Base-by-base conservation (phyloP, 2,797 vertebrate genomes). In the Spinus olivaceus region DNA sequence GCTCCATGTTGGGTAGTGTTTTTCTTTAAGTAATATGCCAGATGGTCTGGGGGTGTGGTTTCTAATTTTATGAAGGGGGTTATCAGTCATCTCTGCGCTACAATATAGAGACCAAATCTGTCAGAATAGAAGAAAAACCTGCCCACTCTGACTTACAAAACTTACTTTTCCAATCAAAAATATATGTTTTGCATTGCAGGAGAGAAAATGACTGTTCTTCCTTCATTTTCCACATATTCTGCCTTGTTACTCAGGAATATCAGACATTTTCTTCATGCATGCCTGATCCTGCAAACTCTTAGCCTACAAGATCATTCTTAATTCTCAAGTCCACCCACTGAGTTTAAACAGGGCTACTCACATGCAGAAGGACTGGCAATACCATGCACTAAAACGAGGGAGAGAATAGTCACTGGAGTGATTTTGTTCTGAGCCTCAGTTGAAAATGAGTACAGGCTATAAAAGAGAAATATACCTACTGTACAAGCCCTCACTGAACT, bases 51-150 rank as follows among this genome's bases (percentile, higher is more conserved):
- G 90, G 96, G 96, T 94, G 95, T 90, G 96, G 95, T 97, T 97
- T 97, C 97, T 97, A 96, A 96, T 97, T 97, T 97, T 97, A 96
- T 79, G 93, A 95, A 95, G 93, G 90, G 92, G 95, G 94, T 96
- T 95, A 96, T 96, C 96, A 96, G 93, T 93, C 94, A 96, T 95
- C 93, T 89, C 74, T 76, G 86, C 5, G 54, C 85, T 89, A 96
- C 95, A 95, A 96, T 90, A 92, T 78, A 96, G 94, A 92, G 85
- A 97, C 92, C 94, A 91, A 96, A 97, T 96, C 96, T 96, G 95
- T 94, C 92, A 91, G 92, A 96, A 95, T 94, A 87, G 80, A 92
- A 96, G 86, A 89, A 92, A 96, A 94, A 90, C 91, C 92, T 94
- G 91, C 94, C 94, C 91, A 94, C 95, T 95, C 81, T 56, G 90